Base-by-base conservation (phyloP, 2,888 invertebrate species). In the Amphipoea oculea region DNA sequence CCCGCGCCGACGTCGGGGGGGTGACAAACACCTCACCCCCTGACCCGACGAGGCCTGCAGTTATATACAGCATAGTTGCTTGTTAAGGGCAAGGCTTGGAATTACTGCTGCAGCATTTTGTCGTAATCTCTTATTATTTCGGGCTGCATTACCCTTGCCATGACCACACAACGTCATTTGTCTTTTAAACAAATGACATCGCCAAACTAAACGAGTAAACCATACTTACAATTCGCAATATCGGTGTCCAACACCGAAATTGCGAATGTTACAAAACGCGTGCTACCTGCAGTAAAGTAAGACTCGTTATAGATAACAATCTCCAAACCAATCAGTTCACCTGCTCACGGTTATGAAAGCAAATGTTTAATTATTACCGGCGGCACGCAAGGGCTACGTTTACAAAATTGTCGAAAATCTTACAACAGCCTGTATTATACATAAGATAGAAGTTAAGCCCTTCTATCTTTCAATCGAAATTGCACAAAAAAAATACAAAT, bases 221-320 rank as follows among this genome's bases (percentile, higher is more conserved):
- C 36, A 40, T 78, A 36, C 36, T 54, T 79, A 1, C 29, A 23
- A 69, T 60, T 66, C 3, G 20, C 63, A 73, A 66, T 70, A 76
- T 69, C 51, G 29, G n/a, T 17, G 42, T 72, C 68, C n/a, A 45
- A 29, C 29, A 29, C 29, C 29, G 29, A 29, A 29, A 29, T 29
- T 29, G 29, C 29, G 29, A 29, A 51, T 63, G 9, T 83, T 76
- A 86, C 70, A 48, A 73, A 79, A 76, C 66, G 1, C 65, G 36
- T 57, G 62, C 2, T 63, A 54, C 72, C 51, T 66, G 68, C 54
- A n/a, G 57, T 81, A 63, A 42, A 29, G 42, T 73, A 62, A 57
- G 57, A 67, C 77, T 73, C 62, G 66, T 77, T 86, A 71, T 54
- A 73, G 70, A 86, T 74, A 74, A 73, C 40, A 65, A 83, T 83